phyloP scores from a whole-genome alignment of 2,797 vertebrate species.

The Ptychadena robeensis region DNA sequence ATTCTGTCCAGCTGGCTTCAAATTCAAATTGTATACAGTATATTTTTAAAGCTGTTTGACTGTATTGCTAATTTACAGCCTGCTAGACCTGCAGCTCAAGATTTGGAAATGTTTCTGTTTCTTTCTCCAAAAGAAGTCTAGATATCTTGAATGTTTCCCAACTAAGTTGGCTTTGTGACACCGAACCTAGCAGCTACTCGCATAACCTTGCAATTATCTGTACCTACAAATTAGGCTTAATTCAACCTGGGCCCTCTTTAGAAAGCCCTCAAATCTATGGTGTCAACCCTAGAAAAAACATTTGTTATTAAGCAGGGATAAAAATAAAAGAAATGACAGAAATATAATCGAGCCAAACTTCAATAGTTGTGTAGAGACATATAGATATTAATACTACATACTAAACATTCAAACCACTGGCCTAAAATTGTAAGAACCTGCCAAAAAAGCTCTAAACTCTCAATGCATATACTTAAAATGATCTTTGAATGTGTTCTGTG shows the following conservation, averaged over 20 bases:
- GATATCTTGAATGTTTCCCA: not conserved
- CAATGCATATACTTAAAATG: no score
- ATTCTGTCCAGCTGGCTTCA: not conserved
- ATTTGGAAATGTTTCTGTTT: not conserved
- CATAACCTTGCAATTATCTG: not conserved
- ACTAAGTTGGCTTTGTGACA: not conserved
- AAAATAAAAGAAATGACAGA: no score
- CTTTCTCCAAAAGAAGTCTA: not conserved
- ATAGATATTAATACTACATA: no score
- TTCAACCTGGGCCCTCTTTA: not conserved
- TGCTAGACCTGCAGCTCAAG: not conserved
- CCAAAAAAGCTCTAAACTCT: no score
- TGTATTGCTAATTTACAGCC: not conserved
- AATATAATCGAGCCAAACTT: no score
- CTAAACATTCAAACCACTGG: no score
- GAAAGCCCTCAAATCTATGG: no score
- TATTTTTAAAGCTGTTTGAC: not conserved
- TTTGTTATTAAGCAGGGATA: no score
- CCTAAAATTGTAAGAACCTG: no score
- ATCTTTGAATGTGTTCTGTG: no score
- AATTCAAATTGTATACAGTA: not conserved
- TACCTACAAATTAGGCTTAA: not conserved
- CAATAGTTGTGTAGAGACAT: no score
- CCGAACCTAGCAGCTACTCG: not conserved
- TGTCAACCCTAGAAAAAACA: no score